Conservation (phyloP, 2,797 vertebrate genomes). For the Anabacerthia variegaticeps region DNA sequence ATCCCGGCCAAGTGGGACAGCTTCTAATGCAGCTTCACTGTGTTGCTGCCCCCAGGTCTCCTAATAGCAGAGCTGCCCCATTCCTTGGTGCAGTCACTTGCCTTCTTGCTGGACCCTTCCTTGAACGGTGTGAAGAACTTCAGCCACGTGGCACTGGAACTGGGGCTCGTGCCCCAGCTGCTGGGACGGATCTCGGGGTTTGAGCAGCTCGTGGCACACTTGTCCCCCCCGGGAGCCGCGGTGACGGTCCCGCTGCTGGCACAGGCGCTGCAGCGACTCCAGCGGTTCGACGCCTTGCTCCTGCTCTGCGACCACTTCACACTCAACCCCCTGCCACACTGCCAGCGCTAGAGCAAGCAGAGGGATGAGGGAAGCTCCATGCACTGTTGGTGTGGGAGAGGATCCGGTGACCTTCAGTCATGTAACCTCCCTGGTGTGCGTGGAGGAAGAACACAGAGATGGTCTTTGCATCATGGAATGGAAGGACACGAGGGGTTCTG, state of each 20-base stretch:
- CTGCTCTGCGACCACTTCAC: constrained; percentile 56
- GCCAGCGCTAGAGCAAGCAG: not conserved
- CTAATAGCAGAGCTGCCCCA: constrained; percentile 25
- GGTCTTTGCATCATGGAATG: not conserved
- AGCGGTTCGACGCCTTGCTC: constrained; percentile 46
- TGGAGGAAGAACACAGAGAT: not conserved
- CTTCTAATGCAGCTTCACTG: not conserved
- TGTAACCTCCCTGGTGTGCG: not conserved
- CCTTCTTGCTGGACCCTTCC: constrained; percentile 54
- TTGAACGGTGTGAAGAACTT: constrained; percentile 45
- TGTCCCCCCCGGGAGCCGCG: not conserved
- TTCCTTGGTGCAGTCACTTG: constrained; percentile 47
- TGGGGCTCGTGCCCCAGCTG: not conserved
- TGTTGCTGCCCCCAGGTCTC: constrained; percentile 31
- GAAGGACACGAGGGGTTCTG: not conserved
- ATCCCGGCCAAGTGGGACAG: fast-evolving
- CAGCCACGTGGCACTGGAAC: constrained; percentile 54
- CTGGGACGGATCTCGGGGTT: constrained; percentile 45
- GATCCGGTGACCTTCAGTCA: not conserved
- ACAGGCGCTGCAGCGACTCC: constrained; percentile 42
- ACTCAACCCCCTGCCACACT: not conserved
- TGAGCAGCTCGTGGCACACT: constrained; percentile 45
- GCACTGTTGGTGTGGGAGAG: not conserved
- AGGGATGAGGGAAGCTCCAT: not conserved
- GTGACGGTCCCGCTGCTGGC: constrained; percentile 38